These are phyloP conservation scores for Andrena flavipes DNA, from an alignment of 2,888 invertebrate genomes.

Conservation along the genomic window DNA sequence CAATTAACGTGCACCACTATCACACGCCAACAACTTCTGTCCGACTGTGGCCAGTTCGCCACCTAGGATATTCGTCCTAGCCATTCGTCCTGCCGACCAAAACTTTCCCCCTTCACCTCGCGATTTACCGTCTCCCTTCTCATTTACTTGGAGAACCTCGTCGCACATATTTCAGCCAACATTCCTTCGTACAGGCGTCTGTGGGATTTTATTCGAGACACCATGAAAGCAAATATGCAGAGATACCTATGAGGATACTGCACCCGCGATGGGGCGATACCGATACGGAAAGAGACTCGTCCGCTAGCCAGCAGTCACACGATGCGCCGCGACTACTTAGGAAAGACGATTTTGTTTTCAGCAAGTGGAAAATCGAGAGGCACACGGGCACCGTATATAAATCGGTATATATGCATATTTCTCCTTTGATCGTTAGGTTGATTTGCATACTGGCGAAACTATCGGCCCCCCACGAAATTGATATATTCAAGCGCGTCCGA, in stretches of 20 bases:
- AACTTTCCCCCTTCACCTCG: conserved; percentile 56
- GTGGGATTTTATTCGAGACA: no score
- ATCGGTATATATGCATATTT: conserved; percentile 60
- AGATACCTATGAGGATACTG: no score
- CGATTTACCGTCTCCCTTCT: conserved; percentile 6
- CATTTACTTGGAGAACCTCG: not conserved
- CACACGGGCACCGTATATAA: conserved; percentile 44
- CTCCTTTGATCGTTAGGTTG: conserved; percentile 55
- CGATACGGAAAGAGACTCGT: not conserved
- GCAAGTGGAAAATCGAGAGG: conserved; percentile 37
- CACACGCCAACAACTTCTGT: conserved; percentile 59
- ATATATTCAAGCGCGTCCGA: conserved; percentile 52
- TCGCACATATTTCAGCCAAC: conserved; percentile 10
- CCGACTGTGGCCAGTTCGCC: conserved; percentile 19
- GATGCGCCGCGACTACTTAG: not conserved
- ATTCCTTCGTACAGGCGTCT: not conserved
- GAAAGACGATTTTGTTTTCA: conserved; percentile 21
- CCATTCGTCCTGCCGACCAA: conserved; percentile 48
- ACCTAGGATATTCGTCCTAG: conserved; percentile 15
- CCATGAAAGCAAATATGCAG: no score
- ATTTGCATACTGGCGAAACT: conserved; percentile 55
- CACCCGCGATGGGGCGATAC: not conserved
- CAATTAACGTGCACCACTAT: conserved; percentile 63
- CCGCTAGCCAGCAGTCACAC: not conserved
- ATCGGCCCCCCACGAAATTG: conserved; percentile 43